These are phyloP conservation scores for Leucozona laternaria DNA, from an alignment of 2,888 invertebrate species.

Conservation along the genomic window DNA sequence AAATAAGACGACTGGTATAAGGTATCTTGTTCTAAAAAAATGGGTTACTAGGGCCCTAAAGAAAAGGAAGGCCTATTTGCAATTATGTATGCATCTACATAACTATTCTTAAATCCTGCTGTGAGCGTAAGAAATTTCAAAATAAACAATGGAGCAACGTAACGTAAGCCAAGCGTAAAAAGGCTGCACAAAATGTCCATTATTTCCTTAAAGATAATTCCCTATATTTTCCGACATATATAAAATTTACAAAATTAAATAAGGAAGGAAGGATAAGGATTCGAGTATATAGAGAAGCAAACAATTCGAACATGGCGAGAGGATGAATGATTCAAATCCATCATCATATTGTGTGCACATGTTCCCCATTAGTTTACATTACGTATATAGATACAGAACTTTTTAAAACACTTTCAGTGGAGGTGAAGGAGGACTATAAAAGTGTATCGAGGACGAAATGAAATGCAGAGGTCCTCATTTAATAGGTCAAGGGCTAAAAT, in stretches of 20 bases:
- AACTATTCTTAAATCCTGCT: not conserved
- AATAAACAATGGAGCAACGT: constrained; percentile 19
- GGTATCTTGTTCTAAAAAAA: too few species aligned
- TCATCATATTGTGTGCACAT: constrained; percentile 7
- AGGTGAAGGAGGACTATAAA: not conserved
- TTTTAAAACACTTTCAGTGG: constrained; percentile 15
- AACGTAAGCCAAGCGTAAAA: constrained; percentile 33
- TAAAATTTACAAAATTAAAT: not conserved
- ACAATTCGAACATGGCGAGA: constrained; percentile 17
- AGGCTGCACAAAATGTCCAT: constrained; percentile 48
- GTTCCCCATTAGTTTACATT: not conserved
- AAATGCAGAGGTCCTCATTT: constrained; percentile 64
- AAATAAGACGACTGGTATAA: too few species aligned
- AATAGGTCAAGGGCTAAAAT: constrained; percentile 74
- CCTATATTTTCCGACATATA: constrained; percentile 2
- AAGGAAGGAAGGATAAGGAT: not conserved
- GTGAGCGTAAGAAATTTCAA: constrained; percentile 17
- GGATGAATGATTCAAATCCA: constrained; percentile 24
- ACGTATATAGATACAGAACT: not conserved
- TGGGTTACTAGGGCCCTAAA: not conserved
- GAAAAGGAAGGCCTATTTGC: not conserved
- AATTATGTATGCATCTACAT: too few species aligned
- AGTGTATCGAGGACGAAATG: constrained; percentile 47
- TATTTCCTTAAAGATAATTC: constrained; percentile 44
- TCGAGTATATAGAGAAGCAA: not conserved